phyloP scores from a whole-genome alignment of 2,888 invertebrate species.

The Drosophila aldrichi region DNA sequence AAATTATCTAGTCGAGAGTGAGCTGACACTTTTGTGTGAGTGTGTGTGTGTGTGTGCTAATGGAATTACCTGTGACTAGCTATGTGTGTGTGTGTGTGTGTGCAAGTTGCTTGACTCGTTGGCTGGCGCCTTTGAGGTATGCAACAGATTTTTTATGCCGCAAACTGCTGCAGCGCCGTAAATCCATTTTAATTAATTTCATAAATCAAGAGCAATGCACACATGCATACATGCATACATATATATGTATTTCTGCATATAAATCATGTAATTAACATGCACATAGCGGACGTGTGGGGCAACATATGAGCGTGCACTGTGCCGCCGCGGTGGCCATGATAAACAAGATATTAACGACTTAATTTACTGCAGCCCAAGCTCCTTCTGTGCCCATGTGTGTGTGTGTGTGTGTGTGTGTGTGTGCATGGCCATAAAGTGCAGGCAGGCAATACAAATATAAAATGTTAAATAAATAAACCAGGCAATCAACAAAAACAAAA shows the following conservation, averaged over 20 bases:
- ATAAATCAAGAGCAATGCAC: conserved; percentile 72
- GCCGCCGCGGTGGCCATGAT: conserved; percentile 55
- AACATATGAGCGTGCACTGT: conserved; percentile 41
- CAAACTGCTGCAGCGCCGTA: conserved; percentile 21
- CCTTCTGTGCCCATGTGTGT: conserved; percentile 9
- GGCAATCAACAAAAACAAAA: conserved; percentile 42
- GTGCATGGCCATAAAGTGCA: conserved; percentile 67
- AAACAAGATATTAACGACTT: conserved; percentile 82
- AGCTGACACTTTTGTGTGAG: conserved; percentile 3
- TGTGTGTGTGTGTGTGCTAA: conserved; percentile 18
- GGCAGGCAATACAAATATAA: conserved; percentile 73
- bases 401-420: conserved; percentile 30
- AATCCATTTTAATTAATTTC: conserved; percentile 77
- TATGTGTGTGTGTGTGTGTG: conserved; percentile 11
- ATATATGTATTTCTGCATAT: conserved; percentile 61
- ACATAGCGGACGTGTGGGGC: conserved; percentile 45
- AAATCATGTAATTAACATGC: conserved; percentile 80
- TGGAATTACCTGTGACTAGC: conserved; percentile 16
- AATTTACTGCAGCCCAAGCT: conserved; percentile 71
- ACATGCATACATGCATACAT: conserved; percentile 23
- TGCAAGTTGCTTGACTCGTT: conserved; percentile 20
- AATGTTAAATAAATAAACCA: conserved; percentile 75
- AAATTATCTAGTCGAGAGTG: conserved; percentile 50
- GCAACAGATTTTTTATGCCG: conserved; percentile 61
- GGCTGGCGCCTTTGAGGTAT: conserved; percentile 56